Evolutionary conservation across 2,888 invertebrate species (phyloP).

Genomic region (Osmoderma eremita): DNA sequence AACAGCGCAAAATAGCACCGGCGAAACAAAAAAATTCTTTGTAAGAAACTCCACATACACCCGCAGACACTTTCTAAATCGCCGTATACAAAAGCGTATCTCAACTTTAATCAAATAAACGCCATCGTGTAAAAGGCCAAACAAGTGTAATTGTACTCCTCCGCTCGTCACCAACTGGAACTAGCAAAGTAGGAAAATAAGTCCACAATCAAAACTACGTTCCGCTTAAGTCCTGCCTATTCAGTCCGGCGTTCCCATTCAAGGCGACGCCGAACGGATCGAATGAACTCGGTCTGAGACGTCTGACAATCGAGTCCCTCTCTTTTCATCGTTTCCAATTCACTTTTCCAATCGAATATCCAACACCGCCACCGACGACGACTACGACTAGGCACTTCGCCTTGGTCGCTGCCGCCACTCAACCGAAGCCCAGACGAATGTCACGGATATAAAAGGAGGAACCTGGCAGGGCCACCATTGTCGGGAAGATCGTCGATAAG

Average conservation of each 20-base stretch:
- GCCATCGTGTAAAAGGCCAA: too few relatives aligned
- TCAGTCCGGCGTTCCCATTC: constrained; percentile 38
- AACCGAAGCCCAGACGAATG: not conserved
- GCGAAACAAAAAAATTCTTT: too few relatives aligned
- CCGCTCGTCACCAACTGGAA: not conserved
- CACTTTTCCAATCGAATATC: constrained; percentile 60
- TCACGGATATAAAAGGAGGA: constrained; percentile 28
- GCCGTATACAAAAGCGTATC: not conserved
- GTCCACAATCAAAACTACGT: constrained; percentile 27
- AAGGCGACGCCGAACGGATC: constrained; percentile 47
- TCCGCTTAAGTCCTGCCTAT: constrained; percentile 28
- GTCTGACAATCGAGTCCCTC: constrained; percentile 52
- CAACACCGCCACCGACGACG: constrained; percentile 43
- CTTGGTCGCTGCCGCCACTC: constrained; percentile 2
- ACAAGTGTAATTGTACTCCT: constrained; percentile 2
- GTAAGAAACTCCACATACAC: too few relatives aligned
- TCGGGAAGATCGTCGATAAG: constrained; percentile 40
- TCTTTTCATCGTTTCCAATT: constrained; percentile 57
- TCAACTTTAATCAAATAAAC: not conserved
- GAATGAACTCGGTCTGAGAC: constrained; percentile 54
- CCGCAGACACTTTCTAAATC: too few relatives aligned
- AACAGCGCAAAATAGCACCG: too few relatives aligned
- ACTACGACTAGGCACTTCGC: constrained; percentile 55
- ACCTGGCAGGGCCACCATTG: constrained; percentile 17
- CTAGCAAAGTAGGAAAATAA: constrained; percentile 28